Percentiles rank a stretch among this genome's conserved stretches.
These are phyloP conservation scores for Lasioglossum marginatum DNA, from an alignment of 2,888 invertebrate species.

Conservation along the genomic window DNA sequence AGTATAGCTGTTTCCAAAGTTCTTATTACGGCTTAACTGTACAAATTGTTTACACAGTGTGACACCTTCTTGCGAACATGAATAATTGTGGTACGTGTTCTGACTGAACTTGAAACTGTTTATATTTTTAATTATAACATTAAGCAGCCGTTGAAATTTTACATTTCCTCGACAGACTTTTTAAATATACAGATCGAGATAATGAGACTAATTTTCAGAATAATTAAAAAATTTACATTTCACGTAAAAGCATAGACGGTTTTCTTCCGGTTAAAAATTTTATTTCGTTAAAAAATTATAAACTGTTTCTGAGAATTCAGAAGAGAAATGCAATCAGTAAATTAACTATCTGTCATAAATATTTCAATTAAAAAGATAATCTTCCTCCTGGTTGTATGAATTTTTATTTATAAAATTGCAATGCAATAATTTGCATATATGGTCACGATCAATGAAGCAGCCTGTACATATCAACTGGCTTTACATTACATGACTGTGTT, in stretches of 20 bases:
- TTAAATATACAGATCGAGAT: too few relatives aligned
- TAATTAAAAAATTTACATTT: background rate
- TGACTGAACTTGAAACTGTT: background rate
- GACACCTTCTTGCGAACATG: background rate
- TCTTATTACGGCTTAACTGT: background rate
- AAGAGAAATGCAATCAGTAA: background rate
- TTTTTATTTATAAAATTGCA: background rate
- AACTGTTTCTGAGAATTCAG: background rate
- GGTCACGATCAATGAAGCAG: background rate
- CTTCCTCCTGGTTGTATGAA: background rate
- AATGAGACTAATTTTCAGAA: too few relatives aligned
- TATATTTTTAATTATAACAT: background rate
- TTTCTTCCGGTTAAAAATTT: background rate
- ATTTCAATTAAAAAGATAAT: background rate
- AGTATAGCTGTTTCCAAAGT: background rate
- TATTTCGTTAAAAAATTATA: background rate
- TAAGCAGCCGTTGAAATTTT: background rate
- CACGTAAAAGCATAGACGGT: background rate
- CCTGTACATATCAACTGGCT: background rate
- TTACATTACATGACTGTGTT: constrained; percentile 9
- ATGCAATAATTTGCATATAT: background rate
- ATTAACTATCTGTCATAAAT: background rate
- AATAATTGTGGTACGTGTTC: background rate
- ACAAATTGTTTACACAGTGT: background rate
- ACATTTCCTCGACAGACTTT: background rate